Base-by-base conservation (phyloP, 2,113 vertebrate species). In the Ceratotherium simum region DNA sequence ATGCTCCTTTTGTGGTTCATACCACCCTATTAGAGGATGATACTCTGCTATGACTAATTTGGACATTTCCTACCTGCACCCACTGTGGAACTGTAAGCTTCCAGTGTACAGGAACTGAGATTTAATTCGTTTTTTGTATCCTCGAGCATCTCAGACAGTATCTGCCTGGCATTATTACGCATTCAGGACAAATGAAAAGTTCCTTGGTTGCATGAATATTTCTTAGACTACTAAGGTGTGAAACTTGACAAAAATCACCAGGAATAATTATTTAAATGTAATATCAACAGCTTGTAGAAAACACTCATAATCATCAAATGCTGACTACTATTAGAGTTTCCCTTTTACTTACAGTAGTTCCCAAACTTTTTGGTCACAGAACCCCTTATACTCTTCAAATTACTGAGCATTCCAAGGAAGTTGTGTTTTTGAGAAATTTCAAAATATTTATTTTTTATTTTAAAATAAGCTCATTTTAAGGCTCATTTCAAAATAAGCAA, bases 381-480 rank as follows among this genome's bases (percentile, higher is more conserved):
- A 88, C 1, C 39, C 21, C 48, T 92, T 76, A 76, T 0, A 7
- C 4, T 75, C 64, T 73, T 88, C 67, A 89, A 95, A 64, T 78
- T 78, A 84, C 4, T 85, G 13, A 94, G 60, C 14, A 75, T 39
- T 36, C 27, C 60, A 81, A 90, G 21, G 8, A 89, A 91, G 48
- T 70, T 51, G 10, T 83, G 17, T 51, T 94, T 95, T 80, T 65
- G 25, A 92, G 27, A 80, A 89, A 46, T 81, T 81, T 20, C 12
- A n/a, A 94, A 96, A 80, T 81, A 73, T 42, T 56, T 83, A n/a
- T 5, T 93, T 82, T 27, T 79, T 85, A n/a, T 82, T 81, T 81
- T 60, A 80, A 86, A 86, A 56, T 9, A 85, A 16, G 51, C 51
- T 54, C 51, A n/a, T 73, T 81, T 81, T 39, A 80, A 85, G 13